These are phyloP conservation scores for Hecatera dysodea DNA, from an alignment of 2,888 invertebrate genomes.

Conservation along the genomic window DNA sequence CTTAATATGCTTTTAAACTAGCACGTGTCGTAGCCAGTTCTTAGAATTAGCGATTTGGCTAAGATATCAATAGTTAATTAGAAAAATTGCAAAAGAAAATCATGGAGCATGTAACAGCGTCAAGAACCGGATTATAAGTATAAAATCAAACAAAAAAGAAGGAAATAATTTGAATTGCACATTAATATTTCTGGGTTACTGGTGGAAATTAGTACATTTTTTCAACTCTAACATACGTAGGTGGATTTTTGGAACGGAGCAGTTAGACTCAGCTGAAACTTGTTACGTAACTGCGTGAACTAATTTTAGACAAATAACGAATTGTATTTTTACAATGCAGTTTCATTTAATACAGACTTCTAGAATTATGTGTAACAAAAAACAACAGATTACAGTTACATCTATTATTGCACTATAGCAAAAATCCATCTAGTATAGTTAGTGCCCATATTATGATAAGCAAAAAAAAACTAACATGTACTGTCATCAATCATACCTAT, in stretches of 20 bases:
- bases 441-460: background rate
- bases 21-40: background rate
- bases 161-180: constrained; percentile 9
- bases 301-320: too few relatives aligned
- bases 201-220: constrained; percentile 1
- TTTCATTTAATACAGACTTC: background rate
- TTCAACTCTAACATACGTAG: constrained; percentile 9
- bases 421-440: constrained; percentile 1
- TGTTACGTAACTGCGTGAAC: too few relatives aligned
- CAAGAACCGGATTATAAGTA: constrained; percentile 11
- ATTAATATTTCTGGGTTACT: background rate
- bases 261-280: too few relatives aligned
- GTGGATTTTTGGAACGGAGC: background rate
- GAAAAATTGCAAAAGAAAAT: constrained; percentile 9
- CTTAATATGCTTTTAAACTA: background rate
- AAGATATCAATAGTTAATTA: constrained; percentile 2
- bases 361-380: background rate
- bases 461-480: constrained; percentile 25
- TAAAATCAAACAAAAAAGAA: constrained; percentile 2
- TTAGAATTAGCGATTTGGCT: background rate
- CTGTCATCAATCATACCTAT: constrained; percentile 6
- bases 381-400: background rate
- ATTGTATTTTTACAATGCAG: too few relatives aligned
- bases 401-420: background rate
- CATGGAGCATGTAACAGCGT: constrained; percentile 5